phyloP scores from a whole-genome alignment of 2,113 vertebrate species.

The Epinephelus cyanopodus region DNA sequence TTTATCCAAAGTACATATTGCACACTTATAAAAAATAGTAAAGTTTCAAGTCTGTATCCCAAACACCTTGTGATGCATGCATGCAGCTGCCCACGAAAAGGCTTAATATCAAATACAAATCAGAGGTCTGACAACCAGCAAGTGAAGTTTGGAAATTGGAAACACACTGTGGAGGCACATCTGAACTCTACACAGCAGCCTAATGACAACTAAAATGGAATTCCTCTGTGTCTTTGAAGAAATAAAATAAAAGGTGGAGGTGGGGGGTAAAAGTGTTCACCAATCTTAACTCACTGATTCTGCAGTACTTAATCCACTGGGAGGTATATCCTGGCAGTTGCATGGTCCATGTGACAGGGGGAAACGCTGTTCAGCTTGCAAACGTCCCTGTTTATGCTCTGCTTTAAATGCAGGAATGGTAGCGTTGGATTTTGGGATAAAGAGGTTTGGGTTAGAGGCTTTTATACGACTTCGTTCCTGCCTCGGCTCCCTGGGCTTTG shows the following conservation, averaged over 20 bases:
- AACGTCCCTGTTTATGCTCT: conserved; percentile 52
- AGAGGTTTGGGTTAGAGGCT: conserved; percentile 62
- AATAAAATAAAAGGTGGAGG: conserved; percentile 35
- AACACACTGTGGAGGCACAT: conserved; percentile 59
- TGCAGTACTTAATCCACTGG: conserved; percentile 35
- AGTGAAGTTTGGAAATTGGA: conserved; percentile 43
- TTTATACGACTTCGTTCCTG: conserved; percentile 49
- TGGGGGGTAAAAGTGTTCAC: conserved; percentile 27
- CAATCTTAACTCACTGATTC: conserved; percentile 27
- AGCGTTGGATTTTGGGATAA: conserved; percentile 55
- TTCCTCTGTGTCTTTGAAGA: conserved; percentile 32
- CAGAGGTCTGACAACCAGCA: conserved; percentile 35
- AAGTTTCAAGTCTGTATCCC: conserved; percentile 70
- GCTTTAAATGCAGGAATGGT: conserved; percentile 72
- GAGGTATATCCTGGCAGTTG: conserved; percentile 31
- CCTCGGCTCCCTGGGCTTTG: conserved; percentile 51
- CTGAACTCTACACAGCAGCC: conserved; percentile 51
- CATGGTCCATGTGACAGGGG: conserved; percentile 45
- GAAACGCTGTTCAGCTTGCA: conserved; percentile 62
- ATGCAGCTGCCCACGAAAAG: conserved; percentile 64
- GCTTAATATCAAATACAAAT: conserved; percentile 54
- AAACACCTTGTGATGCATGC: conserved; percentile 60
- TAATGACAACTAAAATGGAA: conserved; percentile 31
- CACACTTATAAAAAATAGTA: conserved; percentile 47
- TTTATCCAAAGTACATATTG: conserved; percentile 62